These are phyloP conservation scores for Elaphurus davidianus DNA, from an alignment of 2,113 vertebrate species.

Conservation along the genomic window DNA sequence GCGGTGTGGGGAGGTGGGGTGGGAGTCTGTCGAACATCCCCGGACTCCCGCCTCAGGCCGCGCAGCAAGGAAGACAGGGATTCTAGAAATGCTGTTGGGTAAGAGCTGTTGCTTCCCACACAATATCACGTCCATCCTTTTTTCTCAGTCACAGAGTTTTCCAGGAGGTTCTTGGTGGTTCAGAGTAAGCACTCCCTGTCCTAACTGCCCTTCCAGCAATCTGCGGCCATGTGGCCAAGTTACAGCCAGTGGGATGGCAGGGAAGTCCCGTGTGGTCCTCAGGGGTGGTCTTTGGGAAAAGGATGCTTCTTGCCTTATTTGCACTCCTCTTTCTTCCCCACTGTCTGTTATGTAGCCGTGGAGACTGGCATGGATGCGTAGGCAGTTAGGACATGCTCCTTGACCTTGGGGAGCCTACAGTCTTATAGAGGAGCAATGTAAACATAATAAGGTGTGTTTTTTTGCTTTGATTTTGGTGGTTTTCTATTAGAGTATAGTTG, in stretches of 20 bases:
- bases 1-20: not conserved
- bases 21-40: not conserved
- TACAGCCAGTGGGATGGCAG: not conserved
- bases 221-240: not conserved
- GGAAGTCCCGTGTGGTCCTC: accelerated
- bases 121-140: not conserved
- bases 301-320: not conserved
- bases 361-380: accelerated
- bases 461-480: not conserved
- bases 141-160: not conserved
- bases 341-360: not conserved
- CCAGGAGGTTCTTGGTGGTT: not conserved
- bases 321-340: not conserved
- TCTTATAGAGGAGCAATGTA: not conserved
- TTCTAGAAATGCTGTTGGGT: not conserved
- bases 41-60: not conserved
- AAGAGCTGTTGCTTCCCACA: not conserved
- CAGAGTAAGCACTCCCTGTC: not conserved
- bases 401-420: not conserved
- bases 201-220: not conserved
- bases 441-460: not conserved
- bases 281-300: not conserved
- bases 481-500: not conserved
- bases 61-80: not conserved
- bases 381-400: not conserved